These are phyloP conservation scores for Drosophila virilis DNA, from an alignment of 1,140 invertebrate genomes.

Conservation along the genomic window DNA sequence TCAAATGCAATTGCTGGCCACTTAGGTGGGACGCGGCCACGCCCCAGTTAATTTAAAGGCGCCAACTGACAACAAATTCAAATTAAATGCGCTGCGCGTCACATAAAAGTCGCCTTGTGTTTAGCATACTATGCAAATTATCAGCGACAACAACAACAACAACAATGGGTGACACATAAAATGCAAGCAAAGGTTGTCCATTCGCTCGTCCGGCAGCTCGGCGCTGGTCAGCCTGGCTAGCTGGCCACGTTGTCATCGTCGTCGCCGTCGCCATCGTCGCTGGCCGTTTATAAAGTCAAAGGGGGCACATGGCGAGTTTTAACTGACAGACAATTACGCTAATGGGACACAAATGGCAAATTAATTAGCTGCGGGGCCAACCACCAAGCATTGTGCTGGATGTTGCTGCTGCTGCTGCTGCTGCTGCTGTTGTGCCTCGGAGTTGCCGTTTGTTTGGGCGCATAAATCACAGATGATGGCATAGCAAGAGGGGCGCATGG, in stretches of 20 bases:
- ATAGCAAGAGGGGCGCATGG: slow-evolving; percentile 22
- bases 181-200: slow-evolving; percentile 72
- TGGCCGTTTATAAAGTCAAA: slow-evolving; percentile 67
- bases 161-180: slow-evolving; percentile 72
- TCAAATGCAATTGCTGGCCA: slow-evolving; percentile 30
- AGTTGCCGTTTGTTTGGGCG: slow-evolving; percentile 28
- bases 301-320: slow-evolving; percentile 66
- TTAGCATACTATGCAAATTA: slow-evolving; percentile 54
- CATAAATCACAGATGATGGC: slow-evolving; percentile 48
- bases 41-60: slow-evolving; percentile 65
- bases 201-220: slow-evolving; percentile 8
- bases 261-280: slow-evolving; percentile 13
- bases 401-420: slow-evolving; percentile 12
- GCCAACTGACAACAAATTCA: slow-evolving; percentile 57
- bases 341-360: slow-evolving; percentile 83
- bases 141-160: slow-evolving; percentile 23
- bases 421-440: slow-evolving; percentile 4
- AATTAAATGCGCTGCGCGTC: slow-evolving; percentile 54
- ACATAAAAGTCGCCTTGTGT: slow-evolving; percentile 50
- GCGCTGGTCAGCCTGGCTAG: slow-evolving; percentile 21
- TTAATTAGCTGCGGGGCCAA: slow-evolving; percentile 74
- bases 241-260: slow-evolving; percentile 33
- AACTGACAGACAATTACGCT: slow-evolving; percentile 81
- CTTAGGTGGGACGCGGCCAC: slow-evolving; percentile 47
- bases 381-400: slow-evolving; percentile 30